Evolutionary conservation across 2,888 invertebrate species (phyloP), one percentile per base, ranked within the genome.

Genomic region (Ernsta delagoae): DNA sequence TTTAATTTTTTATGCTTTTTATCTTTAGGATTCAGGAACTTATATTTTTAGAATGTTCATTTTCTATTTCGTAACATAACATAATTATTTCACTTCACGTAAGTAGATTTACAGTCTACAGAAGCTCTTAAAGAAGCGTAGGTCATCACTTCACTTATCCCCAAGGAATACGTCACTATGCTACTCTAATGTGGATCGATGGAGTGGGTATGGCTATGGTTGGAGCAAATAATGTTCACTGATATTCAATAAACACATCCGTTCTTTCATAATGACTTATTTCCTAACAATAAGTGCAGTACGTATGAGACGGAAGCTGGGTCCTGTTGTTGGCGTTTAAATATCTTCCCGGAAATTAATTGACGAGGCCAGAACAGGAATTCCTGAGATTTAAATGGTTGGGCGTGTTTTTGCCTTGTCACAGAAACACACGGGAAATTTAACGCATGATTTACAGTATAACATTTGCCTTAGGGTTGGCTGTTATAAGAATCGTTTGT

Each of bases 291-390:
- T 64, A 56, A 57, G 45, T 57, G 65, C n/a, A 64, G 5, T 60
- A 41, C 39, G 50, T 41, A n/a, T 63, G 53, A 9, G 64, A 64
- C 41, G 65, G 65, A 59, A 48, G 65, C 31, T 65, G 65, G 65
- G 4, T 59, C 24, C 8, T 34, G 59, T 16, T 34, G 64, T 12
- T 43, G 48, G 65, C 48, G 59, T 59, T 59, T 65, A 48, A 57
- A 59, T 64, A 64, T 57, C 45, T 31, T 57, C 11, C 48, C 48
- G 48, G 59, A 48, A 65, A 59, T 59, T 65, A 48, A 65, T 65
- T 65, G 45, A 59, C 31, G 64, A 34, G 12, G 12, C 34, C 16
- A 9, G 56, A 64, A 64, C 56, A 31, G 36, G 41, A 12, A 11
- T 24, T 34, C n/a, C 34, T 57, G 16, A 34, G 45, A 57, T 57